Evolutionary conservation across 2,888 invertebrate genomes (phyloP).

Genomic region (Sinopyrophorus schimmeli): DNA sequence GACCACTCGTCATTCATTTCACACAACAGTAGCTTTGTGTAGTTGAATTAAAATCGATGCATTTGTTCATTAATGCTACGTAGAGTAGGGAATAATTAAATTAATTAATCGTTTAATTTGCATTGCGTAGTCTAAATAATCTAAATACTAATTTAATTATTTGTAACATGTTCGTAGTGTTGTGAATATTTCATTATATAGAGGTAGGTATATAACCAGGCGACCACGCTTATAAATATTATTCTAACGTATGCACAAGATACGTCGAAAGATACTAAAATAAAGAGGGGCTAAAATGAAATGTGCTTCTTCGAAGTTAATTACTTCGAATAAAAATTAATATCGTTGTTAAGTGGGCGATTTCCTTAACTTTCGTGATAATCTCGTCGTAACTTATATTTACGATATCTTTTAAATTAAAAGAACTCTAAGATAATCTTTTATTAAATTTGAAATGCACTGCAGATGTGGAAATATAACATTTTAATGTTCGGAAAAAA

Average conservation of each 20-base stretch:
- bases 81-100: not conserved
- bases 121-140: no score
- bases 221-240: no score
- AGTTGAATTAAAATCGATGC: not conserved
- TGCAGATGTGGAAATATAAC: no score
- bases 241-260: no score
- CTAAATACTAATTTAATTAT: no score
- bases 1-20: not conserved
- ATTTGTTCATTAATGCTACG: not conserved
- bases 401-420: constrained; percentile 16
- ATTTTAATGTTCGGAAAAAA: no score
- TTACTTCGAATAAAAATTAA: constrained; percentile 13
- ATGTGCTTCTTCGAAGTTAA: constrained; percentile 7
- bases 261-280: constrained; percentile 6
- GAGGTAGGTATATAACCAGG: no score
- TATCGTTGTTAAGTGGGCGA: constrained; percentile 10
- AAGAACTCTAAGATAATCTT: no score
- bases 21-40: not conserved
- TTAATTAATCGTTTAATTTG: not conserved
- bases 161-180: no score
- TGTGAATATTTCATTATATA: no score
- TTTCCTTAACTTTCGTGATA: constrained; percentile 13
- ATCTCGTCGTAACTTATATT: constrained; percentile 11
- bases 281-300: constrained; percentile 10
- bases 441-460: no score